Base-by-base conservation (phyloP, 1,140 invertebrate genomes). In the Scylla paramamosain region DNA sequence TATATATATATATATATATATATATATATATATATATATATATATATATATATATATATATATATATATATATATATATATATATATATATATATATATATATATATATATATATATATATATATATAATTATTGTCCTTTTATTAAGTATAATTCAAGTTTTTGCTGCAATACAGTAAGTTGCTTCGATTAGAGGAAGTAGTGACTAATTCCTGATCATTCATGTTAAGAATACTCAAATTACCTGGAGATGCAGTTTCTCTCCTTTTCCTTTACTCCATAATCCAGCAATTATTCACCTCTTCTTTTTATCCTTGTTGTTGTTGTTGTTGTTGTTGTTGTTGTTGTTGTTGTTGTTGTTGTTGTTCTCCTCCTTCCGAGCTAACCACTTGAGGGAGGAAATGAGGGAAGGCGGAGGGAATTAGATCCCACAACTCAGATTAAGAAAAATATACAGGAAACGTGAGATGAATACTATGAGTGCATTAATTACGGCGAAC, bases 21-120 rank as follows among this genome's bases (percentile, higher is more conserved):
- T 77, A 77, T 77, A 77, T 77, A 77, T 77, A 77, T 77, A 77
- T 77, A 77, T 77, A 77, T 77, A 77, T 77, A 77, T 77, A 77
- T 77, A 77, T 77, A 77, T 77, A 77, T 77, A 77, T 77, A 77
- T 77, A 77, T 77, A 77, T 87, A 87, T 87, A 87, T 87, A 77
- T 77, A 77, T 77, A 77, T 77, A 77, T 77, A 77, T 77, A 77
- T 77, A 77, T 77, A 77, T 77, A 77, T 77, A 31, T 87, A 87
- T 87, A 31, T 87, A 87, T 87, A 31, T 87, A 87, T 87, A 29
- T 25, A 87, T 87, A 87, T 87, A 16, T 87, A 25, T 25, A 25
- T 25, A 25, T 25, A 25, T 12, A 12, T 12, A n/a, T n/a, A n/a
- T n/a, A n/a, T n/a, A n/a, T n/a, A n/a, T n/a, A n/a, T n/a, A n/a